Evolutionary conservation across 2,797 vertebrate genomes (phyloP).

Genomic region (Muscicapa comitata): DNA sequence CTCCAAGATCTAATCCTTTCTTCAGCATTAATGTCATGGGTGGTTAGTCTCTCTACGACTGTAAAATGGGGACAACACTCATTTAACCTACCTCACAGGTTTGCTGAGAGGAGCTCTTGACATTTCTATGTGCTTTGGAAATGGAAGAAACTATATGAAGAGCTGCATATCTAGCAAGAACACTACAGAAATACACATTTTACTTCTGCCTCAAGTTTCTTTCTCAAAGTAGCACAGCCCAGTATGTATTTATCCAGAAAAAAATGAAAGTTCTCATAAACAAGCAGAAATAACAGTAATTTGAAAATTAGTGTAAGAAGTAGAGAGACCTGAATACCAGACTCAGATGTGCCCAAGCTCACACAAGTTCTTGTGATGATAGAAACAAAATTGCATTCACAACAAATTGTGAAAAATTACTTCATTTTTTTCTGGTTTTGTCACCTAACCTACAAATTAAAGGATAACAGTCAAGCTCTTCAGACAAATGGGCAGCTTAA

Average conservation of each 20-base stretch:
- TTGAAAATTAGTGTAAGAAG: background rate
- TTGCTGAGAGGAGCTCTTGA: background rate
- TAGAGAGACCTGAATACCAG: background rate
- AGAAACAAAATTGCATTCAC: background rate
- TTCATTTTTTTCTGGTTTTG: background rate
- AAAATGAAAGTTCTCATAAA: background rate
- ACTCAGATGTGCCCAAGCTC: background rate
- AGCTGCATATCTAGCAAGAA: background rate
- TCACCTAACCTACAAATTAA: background rate
- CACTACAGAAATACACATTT: background rate
- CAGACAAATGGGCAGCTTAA: background rate
- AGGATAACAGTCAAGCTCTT: background rate
- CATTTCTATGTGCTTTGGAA: background rate
- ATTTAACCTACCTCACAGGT: slow-evolving; percentile 24
- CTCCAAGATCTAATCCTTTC: background rate
- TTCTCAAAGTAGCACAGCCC: background rate
- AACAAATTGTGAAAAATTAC: background rate
- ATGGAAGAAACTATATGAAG: background rate
- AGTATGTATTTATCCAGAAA: background rate
- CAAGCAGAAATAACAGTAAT: background rate
- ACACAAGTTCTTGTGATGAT: background rate
- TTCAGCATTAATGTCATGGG: slow-evolving; percentile 8
- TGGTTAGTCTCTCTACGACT: slow-evolving; percentile 15
- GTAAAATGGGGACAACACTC: slow-evolving; percentile 38
- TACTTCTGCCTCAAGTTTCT: background rate